Evolutionary conservation across 2,888 invertebrate species (phyloP).

Genomic region (Stenotaenia linearis): DNA sequence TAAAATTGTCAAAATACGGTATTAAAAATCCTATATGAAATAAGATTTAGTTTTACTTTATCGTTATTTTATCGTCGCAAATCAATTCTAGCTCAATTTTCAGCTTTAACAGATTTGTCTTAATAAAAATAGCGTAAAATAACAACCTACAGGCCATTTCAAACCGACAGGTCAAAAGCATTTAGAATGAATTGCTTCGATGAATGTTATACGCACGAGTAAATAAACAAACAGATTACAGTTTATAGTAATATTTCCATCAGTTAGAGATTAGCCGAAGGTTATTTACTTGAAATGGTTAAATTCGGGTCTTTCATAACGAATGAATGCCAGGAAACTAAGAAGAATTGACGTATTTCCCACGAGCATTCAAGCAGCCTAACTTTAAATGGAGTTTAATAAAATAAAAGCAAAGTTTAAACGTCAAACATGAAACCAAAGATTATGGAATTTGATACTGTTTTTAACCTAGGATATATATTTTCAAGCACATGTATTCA

Average conservation of each 20-base stretch:
- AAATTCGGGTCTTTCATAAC: background rate
- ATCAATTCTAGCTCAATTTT: too few species aligned
- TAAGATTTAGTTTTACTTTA: too few species aligned
- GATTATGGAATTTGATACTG: too few species aligned
- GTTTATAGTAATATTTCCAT: background rate
- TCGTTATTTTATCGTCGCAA: too few species aligned
- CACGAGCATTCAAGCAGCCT: background rate
- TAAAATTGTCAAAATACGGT: too few species aligned
- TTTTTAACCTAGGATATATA: too few species aligned
- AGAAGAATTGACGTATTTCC: background rate
- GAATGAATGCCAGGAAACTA: background rate
- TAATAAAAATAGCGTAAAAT: too few species aligned
- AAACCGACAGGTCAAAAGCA: background rate
- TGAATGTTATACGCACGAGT: background rate
- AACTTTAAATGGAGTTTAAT: background rate
- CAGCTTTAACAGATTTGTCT: too few species aligned
- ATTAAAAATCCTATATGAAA: too few species aligned
- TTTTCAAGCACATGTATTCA: too few species aligned
- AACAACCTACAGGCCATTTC: background rate
- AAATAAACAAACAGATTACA: background rate
- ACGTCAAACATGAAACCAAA: background rate
- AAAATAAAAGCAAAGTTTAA: background rate
- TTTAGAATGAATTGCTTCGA: background rate
- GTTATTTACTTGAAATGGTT: background rate
- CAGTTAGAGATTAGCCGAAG: background rate